Conservation (phyloP, 2,888 invertebrate species). For the Drosophila incognita region DNA sequence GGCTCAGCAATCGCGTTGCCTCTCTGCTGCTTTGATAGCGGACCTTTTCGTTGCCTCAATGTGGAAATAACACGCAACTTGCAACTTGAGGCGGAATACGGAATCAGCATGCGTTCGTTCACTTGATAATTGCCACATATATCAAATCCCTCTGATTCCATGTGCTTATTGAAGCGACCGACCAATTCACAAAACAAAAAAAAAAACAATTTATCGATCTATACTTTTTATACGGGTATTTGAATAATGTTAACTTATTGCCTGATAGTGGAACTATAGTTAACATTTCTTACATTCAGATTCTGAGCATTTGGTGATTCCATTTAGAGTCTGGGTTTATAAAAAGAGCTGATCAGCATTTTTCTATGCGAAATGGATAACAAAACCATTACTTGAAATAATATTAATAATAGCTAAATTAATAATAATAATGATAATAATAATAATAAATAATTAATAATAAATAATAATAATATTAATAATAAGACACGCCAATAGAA, state of each 20-base stretch:
- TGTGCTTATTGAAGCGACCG: background rate
- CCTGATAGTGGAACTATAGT: background rate
- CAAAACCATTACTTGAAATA: background rate
- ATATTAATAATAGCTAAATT: background rate
- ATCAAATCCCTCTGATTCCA: background rate
- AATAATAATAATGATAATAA: no score
- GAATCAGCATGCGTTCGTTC: background rate
- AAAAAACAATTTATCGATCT: background rate
- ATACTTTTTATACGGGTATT: background rate
- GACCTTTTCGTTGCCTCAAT: constrained; percentile 19
- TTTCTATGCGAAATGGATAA: no score
- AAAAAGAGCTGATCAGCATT: background rate
- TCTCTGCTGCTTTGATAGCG: constrained; percentile 9
- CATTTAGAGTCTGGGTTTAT: background rate
- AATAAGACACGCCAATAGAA: no score
- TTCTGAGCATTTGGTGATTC: background rate
- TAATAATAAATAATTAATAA: no score
- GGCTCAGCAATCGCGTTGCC: constrained; percentile 28
- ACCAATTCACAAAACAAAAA: background rate
- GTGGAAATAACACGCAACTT: constrained; percentile 7
- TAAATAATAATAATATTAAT: no score
- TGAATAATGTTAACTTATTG: background rate
- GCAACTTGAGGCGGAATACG: background rate
- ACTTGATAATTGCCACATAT: background rate
- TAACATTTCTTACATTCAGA: background rate